Evolutionary conservation across 2,888 invertebrate genomes (phyloP).

Genomic region (Dicranocentrus wangi): DNA sequence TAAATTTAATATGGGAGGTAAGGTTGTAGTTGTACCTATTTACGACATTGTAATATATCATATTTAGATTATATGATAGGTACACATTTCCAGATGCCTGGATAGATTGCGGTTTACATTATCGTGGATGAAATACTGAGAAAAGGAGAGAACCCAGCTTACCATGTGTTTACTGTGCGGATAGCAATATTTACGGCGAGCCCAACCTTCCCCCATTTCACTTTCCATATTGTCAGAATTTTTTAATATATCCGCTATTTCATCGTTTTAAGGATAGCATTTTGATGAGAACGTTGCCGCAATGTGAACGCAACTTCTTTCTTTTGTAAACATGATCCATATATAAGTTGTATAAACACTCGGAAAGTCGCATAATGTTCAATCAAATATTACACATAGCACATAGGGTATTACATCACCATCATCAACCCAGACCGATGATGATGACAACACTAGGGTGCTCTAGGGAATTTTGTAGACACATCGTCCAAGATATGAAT

Average conservation of each 20-base stretch:
- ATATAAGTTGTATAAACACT: no score
- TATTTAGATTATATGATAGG: no score
- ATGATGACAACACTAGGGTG: conserved; percentile 38
- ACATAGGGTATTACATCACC: conserved; percentile 5
- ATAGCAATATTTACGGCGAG: no score
- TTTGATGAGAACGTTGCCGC: neutral
- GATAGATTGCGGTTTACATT: no score
- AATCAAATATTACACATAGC: neutral
- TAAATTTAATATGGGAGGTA: no score
- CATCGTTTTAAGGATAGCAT: neutral
- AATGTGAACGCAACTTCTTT: neutral
- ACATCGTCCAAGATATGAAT: conserved; percentile 38
- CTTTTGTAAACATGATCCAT: conserved; percentile 8
- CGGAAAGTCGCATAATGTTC: conserved; percentile 4
- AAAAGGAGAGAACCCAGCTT: no score
- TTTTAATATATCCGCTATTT: conserved; percentile 4
- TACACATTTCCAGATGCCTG: no score
- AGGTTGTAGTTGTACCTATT: no score
- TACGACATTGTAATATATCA: no score
- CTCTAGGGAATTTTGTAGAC: conserved; percentile 38
- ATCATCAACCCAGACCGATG: neutral
- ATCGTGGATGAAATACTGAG: no score
- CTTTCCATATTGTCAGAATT: neutral
- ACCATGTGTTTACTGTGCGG: no score
- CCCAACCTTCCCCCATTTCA: no score